Evolutionary conservation across 2,113 vertebrate genomes (phyloP).

Genomic region (Asarcornis scutulata): DNA sequence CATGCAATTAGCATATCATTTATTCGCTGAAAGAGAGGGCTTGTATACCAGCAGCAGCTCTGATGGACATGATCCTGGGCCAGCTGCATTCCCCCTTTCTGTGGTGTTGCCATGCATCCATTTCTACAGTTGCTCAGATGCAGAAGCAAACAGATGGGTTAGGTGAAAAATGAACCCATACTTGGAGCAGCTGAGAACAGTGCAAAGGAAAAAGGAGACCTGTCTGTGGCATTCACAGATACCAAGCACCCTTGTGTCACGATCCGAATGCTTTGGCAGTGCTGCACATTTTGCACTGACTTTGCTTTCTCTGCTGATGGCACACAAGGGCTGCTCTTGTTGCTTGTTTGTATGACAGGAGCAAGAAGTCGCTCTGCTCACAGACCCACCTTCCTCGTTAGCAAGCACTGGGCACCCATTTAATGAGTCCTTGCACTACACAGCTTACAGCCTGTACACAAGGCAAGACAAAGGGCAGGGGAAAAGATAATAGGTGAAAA

Average conservation of each 20-base stretch:
- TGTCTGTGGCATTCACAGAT: neutral
- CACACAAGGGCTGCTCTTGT: rapidly evolving
- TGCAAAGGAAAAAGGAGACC: neutral
- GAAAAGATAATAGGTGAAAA: neutral
- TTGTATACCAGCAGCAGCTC: neutral
- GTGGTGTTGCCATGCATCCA: rapidly evolving
- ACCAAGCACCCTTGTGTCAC: neutral
- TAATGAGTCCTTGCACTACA: neutral
- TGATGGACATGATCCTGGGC: rapidly evolving
- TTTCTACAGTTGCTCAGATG: rapidly evolving
- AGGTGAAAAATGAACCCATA: neutral
- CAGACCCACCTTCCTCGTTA: neutral
- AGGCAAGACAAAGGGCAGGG: neutral
- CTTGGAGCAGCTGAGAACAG: neutral
- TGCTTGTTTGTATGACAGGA: neutral
- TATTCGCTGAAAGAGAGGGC: neutral
- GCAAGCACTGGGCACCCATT: neutral
- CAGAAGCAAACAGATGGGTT: neutral
- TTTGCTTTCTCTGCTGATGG: neutral
- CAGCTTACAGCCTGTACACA: neutral
- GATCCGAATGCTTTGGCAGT: rapidly evolving
- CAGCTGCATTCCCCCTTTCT: rapidly evolving
- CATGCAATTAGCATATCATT: neutral
- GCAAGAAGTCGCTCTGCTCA: neutral
- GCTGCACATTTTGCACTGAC: rapidly evolving